Evolutionary conservation across 1,140 invertebrate genomes (phyloP).

Genomic region (Macrocentrus cingulum): DNA sequence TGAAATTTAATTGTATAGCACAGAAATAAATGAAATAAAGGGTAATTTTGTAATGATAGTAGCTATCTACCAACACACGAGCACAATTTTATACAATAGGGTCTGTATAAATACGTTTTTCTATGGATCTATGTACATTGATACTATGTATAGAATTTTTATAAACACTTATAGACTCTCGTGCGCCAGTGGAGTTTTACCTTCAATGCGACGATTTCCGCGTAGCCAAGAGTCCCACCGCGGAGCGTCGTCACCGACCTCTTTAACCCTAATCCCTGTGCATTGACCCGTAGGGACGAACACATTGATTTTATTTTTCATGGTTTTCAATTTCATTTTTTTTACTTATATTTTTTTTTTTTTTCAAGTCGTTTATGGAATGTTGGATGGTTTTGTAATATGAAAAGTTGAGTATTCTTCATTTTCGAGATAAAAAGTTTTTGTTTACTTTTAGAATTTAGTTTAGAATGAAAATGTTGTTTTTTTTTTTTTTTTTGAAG

Average conservation of each 20-base stretch:
- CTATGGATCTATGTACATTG: constrained; percentile 3
- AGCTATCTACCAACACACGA: too few species aligned
- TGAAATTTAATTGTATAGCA: too few species aligned
- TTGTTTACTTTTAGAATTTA: too few species aligned
- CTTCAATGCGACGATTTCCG: constrained; percentile 95
- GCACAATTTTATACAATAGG: too few species aligned
- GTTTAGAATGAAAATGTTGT: not conserved
- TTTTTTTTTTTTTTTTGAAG: too few species aligned
- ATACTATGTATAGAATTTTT: not conserved
- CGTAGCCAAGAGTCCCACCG: constrained; percentile 83
- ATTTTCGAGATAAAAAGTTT: too few species aligned
- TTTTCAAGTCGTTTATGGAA: constrained; percentile 12
- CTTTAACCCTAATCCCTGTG: constrained; percentile 79
- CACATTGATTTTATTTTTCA: constrained; percentile 31
- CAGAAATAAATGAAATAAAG: too few species aligned
- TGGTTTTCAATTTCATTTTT: not conserved
- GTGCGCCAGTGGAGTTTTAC: constrained; percentile 61
- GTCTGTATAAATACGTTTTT: too few species aligned
- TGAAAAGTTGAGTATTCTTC: constrained; percentile 11
- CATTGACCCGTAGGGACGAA: constrained; percentile 59
- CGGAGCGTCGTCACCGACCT: constrained; percentile 87
- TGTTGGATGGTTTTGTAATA: constrained; percentile 10
- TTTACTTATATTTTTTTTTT: constrained; percentile 13
- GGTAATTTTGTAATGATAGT: too few species aligned
- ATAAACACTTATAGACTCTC: not conserved